Conservation (phyloP, 2,888 invertebrate genomes). For the Liopterus haemorrhoidalis region DNA sequence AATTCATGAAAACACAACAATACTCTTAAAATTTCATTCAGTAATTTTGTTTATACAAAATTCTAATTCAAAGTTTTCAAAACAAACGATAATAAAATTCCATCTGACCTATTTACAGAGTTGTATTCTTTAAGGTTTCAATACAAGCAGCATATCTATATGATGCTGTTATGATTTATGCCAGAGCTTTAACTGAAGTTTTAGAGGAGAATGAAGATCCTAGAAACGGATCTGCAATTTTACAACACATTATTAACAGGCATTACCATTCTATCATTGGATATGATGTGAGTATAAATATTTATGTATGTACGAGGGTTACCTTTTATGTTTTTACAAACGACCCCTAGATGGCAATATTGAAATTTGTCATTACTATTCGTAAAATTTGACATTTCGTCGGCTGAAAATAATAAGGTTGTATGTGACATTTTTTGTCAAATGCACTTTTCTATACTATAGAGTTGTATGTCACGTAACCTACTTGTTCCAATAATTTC, state of each 20-base stretch:
- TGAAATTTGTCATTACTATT: no score
- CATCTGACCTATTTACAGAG: conserved; percentile 9
- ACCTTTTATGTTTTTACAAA: no score
- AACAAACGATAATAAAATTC: background rate
- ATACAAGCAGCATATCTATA: conserved; percentile 80
- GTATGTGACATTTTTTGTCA: no score
- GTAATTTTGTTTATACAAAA: conserved; percentile 3
- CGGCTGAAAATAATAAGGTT: no score
- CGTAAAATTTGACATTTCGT: no score
- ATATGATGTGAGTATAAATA: conserved; percentile 59
- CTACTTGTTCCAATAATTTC: no score
- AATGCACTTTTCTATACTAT: no score
- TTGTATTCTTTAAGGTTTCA: conserved; percentile 58
- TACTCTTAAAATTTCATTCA: conserved; percentile 7
- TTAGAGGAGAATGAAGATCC: conserved; percentile 62
- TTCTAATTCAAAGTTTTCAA: conserved; percentile 4
- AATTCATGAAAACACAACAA: no score
- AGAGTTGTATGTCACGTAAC: no score
- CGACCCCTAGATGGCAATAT: no score
- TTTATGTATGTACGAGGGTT: background rate
- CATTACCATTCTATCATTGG: conserved; percentile 74
- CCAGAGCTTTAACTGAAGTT: conserved; percentile 70
- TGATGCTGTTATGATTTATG: conserved; percentile 84
- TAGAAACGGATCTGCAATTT: conserved; percentile 69
- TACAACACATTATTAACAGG: conserved; percentile 68